phyloP scores from a whole-genome alignment of 1,140 invertebrate genomes.

The Drosophila athabasca region DNA sequence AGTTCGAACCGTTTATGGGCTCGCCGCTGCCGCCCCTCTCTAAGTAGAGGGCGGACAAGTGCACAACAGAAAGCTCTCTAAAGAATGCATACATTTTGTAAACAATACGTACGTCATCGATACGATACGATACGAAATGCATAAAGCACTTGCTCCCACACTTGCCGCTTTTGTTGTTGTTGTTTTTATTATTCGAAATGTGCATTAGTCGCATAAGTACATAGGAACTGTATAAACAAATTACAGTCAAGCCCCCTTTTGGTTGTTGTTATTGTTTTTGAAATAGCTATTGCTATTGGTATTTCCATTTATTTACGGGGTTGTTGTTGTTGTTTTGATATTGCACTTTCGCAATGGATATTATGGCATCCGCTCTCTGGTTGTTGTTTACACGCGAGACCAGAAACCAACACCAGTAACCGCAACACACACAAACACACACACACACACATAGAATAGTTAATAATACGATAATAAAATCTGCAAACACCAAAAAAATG shows the following conservation, averaged over 20 bases:
- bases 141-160: slow-evolving; percentile 15
- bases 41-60: slow-evolving; percentile 9
- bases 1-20: slow-evolving; percentile 1
- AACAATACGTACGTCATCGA: slow-evolving; percentile 68
- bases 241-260: slow-evolving; percentile 67
- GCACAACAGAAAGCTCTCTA: slow-evolving; percentile 28
- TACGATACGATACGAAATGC: slow-evolving; percentile 11
- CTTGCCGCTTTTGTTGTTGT: slow-evolving; percentile 18
- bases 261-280: neutral
- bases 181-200: slow-evolving; percentile 36
- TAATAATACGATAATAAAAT: too few relatives aligned
- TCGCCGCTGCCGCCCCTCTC: neutral
- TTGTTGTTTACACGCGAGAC: slow-evolving; percentile 31
- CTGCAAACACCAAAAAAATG: too few relatives aligned
- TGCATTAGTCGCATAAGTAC: slow-evolving; percentile 44
- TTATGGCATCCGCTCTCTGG: slow-evolving; percentile 18
- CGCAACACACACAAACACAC: neutral
- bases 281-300: neutral
- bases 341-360: slow-evolving; percentile 32
- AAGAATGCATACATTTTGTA: slow-evolving; percentile 43
- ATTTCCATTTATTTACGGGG: slow-evolving; percentile 14
- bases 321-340: slow-evolving; percentile 16
- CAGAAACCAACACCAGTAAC: slow-evolving; percentile 18
- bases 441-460: neutral
- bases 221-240: slow-evolving; percentile 64